These are phyloP conservation scores for Zapus hudsonius DNA, from an alignment of 2,113 vertebrate species.

Conservation along the genomic window DNA sequence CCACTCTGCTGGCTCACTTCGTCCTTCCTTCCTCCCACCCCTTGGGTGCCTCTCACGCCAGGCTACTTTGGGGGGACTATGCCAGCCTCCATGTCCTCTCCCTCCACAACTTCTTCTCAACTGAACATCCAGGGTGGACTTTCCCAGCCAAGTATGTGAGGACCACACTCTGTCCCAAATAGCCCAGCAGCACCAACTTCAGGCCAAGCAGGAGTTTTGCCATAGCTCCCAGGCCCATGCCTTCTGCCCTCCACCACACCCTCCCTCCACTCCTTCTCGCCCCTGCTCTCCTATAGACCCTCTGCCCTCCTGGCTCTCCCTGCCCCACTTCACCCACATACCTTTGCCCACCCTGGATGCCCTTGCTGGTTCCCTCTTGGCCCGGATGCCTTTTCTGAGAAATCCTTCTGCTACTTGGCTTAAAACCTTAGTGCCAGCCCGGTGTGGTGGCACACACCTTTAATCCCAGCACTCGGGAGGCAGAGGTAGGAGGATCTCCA, in stretches of 20 bases:
- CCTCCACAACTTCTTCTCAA: background rate
- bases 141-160: fast-evolving
- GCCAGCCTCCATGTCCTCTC: background rate
- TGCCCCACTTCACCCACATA: background rate
- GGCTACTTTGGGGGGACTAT: background rate
- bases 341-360: background rate
- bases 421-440: fast-evolving
- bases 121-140: too few species aligned
- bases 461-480: too few species aligned
- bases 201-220: background rate
- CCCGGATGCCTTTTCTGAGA: background rate
- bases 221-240: background rate
- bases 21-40: fast-evolving
- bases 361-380: background rate
- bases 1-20: fast-evolving
- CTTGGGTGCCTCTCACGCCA: fast-evolving
- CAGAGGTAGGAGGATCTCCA: too few species aligned
- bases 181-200: fast-evolving
- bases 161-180: background rate
- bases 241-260: background rate
- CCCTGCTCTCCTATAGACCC: background rate
- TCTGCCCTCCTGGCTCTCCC: background rate
- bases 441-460: too few species aligned
- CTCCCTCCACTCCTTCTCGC: background rate
- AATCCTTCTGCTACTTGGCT: background rate